phyloP scores from a whole-genome alignment of 2,113 vertebrate species.

The Dromas ardeola region DNA sequence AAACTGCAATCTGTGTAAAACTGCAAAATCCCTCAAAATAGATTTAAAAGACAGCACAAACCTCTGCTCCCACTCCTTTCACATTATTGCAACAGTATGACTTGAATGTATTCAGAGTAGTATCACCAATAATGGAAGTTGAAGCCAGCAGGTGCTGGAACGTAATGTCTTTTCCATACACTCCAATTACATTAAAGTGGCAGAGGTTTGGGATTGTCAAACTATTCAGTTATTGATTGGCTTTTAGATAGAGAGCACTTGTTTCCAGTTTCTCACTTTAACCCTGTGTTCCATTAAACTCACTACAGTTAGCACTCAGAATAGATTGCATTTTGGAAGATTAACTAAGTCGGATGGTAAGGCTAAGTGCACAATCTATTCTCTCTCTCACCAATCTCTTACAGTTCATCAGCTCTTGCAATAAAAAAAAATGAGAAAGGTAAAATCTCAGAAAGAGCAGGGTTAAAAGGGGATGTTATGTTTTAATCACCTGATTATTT shows the following conservation, averaged over 20 bases:
- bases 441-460: background rate
- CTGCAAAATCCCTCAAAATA: background rate
- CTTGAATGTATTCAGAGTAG: background rate
- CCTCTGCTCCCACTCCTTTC: background rate
- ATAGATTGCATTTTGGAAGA: constrained; percentile 16
- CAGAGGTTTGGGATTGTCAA: background rate
- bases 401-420: background rate
- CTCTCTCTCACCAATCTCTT: background rate
- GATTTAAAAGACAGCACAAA: background rate
- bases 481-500: background rate
- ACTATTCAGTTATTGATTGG: constrained; percentile 1
- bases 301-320: background rate
- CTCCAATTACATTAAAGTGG: background rate
- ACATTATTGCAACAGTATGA: background rate
- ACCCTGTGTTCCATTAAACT: background rate
- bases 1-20: background rate
- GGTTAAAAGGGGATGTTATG: background rate
- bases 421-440: background rate
- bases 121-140: background rate
- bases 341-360: background rate
- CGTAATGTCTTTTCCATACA: constrained; percentile 35
- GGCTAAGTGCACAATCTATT: background rate
- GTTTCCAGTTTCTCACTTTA: constrained; percentile 29
- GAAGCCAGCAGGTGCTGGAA: background rate
- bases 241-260: background rate